Conservation (phyloP, 2,797 vertebrate genomes). For the Philypnodon macrostomus region DNA sequence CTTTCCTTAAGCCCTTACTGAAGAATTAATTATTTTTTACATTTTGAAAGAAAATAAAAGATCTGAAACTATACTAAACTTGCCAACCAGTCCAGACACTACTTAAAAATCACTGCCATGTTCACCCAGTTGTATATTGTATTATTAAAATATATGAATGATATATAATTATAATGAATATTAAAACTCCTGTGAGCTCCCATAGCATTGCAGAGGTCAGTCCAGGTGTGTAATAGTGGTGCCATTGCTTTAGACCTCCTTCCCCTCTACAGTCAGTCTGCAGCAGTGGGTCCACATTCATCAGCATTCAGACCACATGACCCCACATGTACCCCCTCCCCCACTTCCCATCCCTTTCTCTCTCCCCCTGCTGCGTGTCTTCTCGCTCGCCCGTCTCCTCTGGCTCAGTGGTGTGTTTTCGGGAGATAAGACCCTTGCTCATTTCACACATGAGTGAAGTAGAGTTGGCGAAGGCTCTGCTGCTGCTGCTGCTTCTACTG, state of each 20-base stretch:
- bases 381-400: slow-evolving; percentile 72
- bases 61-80: too few species aligned
- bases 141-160: too few species aligned
- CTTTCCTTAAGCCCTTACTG: too few species aligned
- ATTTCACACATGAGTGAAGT: slow-evolving; percentile 83
- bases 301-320: slow-evolving; percentile 74
- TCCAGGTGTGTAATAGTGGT: slow-evolving; percentile 25
- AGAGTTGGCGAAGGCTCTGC: slow-evolving; percentile 58
- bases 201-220: slow-evolving; percentile 23
- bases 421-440: slow-evolving; percentile 82
- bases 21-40: too few species aligned
- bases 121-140: too few species aligned
- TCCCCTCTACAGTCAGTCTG: too few species aligned
- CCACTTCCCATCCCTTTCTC: slow-evolving; percentile 26
- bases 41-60: too few species aligned
- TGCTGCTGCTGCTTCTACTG: too few species aligned
- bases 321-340: slow-evolving; percentile 24
- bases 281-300: slow-evolving; percentile 56
- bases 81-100: too few species aligned
- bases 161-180: too few species aligned
- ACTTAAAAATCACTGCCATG: too few species aligned
- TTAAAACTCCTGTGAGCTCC: too few species aligned
- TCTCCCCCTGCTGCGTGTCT: slow-evolving; percentile 58
- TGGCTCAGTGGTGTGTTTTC: slow-evolving; percentile 83
- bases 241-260: slow-evolving; percentile 38